Percentiles rank a stretch among this genome's conserved stretches.
Evolutionary conservation across 2,888 invertebrate genomes (phyloP).

Genomic region (Bursaphelenchus okinawaensis): DNA sequence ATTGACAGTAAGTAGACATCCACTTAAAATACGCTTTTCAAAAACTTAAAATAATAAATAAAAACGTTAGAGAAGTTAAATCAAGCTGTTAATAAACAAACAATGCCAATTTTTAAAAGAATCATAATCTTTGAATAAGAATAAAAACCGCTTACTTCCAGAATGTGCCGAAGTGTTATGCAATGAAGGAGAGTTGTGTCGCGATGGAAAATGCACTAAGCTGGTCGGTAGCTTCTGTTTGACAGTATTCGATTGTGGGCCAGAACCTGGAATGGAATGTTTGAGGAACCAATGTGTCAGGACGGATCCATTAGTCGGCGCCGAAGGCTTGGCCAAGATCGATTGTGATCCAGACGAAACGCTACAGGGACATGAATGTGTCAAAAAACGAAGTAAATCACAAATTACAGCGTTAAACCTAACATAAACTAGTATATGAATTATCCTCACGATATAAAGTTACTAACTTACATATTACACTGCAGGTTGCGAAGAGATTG

Average conservation of each 20-base stretch:
- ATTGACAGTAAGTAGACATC: conserved; percentile 35
- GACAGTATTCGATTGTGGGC: conserved; percentile 48
- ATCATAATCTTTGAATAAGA: conserved; percentile 4
- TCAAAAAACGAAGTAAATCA: conserved; percentile 28
- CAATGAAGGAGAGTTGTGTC: conserved; percentile 40
- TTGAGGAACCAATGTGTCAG: conserved; percentile 33
- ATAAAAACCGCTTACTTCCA: conserved; percentile 16
- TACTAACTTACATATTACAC: conserved; percentile 1
- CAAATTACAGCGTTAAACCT: neutral
- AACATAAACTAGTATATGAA: neutral
- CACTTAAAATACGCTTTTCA: neutral
- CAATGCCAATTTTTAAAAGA: neutral
- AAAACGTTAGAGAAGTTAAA: neutral
- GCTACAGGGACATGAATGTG: conserved; percentile 26
- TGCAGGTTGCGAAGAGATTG: conserved; percentile 42
- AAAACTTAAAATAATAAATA: no score
- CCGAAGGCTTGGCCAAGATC: conserved; percentile 8
- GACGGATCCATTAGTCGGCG: neutral
- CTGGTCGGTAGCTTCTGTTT: conserved; percentile 41
- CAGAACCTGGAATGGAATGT: conserved; percentile 32
- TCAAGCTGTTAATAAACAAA: conserved; percentile 7
- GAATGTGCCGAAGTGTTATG: conserved; percentile 43
- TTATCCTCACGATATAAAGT: no score
- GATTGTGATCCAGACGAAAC: conserved; percentile 36
- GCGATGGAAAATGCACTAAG: conserved; percentile 45